A percentile compares a stretch with the other conserved stretches of the same genome.
Conservation (phyloP, 1,140 invertebrate species). For the Drosophila lowei region DNA sequence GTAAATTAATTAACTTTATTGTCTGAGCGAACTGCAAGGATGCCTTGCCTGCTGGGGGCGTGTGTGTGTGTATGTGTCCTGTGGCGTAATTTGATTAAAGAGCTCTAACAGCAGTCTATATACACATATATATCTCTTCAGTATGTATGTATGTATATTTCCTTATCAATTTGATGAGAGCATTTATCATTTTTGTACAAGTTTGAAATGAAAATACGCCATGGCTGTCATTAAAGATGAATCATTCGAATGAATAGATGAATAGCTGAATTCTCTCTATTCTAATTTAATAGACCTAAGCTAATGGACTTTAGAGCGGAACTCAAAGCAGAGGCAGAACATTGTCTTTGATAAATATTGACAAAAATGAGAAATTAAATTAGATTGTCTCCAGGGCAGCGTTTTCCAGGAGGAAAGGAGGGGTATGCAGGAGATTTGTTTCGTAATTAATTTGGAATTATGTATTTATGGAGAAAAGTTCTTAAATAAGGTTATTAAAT, state of each 20-base stretch:
- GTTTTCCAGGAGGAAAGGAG: neutral
- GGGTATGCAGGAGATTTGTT: neutral
- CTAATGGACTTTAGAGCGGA: conserved; percentile 46
- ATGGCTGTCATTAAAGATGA: conserved; percentile 4
- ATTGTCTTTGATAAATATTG: conserved; percentile 14
- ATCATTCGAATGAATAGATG: neutral
- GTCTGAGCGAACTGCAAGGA: conserved; percentile 28
- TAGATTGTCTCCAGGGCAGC: too few species aligned
- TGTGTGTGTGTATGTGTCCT: neutral
- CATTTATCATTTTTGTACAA: conserved; percentile 57
- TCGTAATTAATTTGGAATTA: neutral
- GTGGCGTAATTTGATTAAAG: conserved; percentile 69
- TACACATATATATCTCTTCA: neutral
- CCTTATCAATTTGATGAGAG: conserved; percentile 46
- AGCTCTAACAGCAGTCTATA: conserved; percentile 47
- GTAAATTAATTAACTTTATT: conserved; percentile 79
- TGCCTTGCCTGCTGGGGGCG: too few species aligned
- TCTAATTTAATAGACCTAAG: conserved; percentile 49
- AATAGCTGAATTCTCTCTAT: neutral
- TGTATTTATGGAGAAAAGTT: too few species aligned
- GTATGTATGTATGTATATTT: conserved; percentile 8
- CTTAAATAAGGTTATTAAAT: too few species aligned
- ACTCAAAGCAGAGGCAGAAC: neutral
- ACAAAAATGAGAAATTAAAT: neutral
- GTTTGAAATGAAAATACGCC: conserved; percentile 13